Conservation (phyloP, 2,797 vertebrate genomes). For the Enteromius anoplus region DNA sequence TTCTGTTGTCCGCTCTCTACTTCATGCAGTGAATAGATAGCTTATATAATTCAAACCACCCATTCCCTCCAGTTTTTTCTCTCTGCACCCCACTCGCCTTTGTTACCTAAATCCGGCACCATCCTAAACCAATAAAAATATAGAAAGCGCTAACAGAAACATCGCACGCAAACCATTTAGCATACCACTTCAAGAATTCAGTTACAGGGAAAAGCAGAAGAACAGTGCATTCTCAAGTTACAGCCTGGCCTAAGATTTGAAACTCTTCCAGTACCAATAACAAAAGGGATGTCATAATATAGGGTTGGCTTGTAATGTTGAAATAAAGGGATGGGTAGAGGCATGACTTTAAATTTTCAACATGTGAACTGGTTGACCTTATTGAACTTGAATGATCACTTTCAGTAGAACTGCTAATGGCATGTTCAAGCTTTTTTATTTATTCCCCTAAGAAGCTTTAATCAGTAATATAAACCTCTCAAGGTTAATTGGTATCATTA, state of each 20-base stretch:
- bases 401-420: background rate
- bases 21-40: background rate
- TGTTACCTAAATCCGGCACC: background rate
- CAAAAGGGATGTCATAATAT: background rate
- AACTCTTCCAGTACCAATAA: background rate
- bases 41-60: background rate
- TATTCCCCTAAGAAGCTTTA: background rate
- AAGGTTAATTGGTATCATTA: background rate
- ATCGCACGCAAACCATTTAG: background rate
- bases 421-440: background rate
- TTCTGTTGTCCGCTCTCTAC: background rate
- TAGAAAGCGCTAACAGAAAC: background rate
- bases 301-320: background rate
- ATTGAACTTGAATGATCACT: background rate
- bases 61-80: background rate
- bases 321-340: background rate
- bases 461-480: background rate
- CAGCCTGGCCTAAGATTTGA: background rate
- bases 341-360: background rate
- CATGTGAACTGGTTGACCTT: background rate
- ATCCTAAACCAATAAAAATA: background rate
- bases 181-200: background rate
- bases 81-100: background rate
- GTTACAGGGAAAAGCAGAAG: conserved; percentile 16
- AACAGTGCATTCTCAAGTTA: conserved; percentile 1